A percentile compares a stretch with the other conserved stretches of the same genome.
These are phyloP conservation scores for Zygaena filipendulae DNA, from an alignment of 2,888 invertebrate species.

Conservation along the genomic window DNA sequence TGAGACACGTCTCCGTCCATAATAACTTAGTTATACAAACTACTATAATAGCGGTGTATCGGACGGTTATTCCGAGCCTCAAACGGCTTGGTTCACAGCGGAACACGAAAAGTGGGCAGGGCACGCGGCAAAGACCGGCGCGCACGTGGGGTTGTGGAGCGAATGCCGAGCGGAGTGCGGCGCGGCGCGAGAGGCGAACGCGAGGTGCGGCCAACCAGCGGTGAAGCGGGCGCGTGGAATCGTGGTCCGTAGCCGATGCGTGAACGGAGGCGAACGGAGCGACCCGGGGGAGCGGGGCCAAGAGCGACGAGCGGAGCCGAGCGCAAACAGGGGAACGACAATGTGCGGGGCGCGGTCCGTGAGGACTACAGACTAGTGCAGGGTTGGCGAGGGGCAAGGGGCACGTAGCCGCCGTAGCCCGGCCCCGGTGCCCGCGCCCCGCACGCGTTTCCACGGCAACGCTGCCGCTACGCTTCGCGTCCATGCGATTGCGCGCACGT, in stretches of 20 bases:
- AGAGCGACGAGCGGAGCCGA: slow-evolving; percentile 19
- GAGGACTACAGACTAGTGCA: slow-evolving; percentile 2
- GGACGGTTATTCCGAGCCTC: slow-evolving; percentile 21
- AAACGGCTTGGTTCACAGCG: slow-evolving; percentile 23
- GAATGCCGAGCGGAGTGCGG: slow-evolving; percentile 25
- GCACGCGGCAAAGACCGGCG: slow-evolving; percentile 33
- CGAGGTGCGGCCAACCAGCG: slow-evolving; percentile 1
- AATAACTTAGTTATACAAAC: slow-evolving; percentile 15
- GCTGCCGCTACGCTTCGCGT: slow-evolving; percentile 16
- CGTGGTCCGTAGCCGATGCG: slow-evolving; percentile 4
- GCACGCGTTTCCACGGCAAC: slow-evolving; percentile 22
- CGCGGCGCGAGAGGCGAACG: slow-evolving; percentile 16
- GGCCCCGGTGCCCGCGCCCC: slow-evolving; percentile 18
- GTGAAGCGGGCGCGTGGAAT: slow-evolving; percentile 1
- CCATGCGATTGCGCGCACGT: slow-evolving; percentile 18
- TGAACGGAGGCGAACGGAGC: slow-evolving; percentile 16
- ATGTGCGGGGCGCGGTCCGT: slow-evolving; percentile 2
- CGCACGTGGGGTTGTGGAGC: not conserved
- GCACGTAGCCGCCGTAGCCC: slow-evolving; percentile 10
- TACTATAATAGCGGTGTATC: slow-evolving; percentile 13
- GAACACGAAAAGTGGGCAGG: slow-evolving; percentile 23
- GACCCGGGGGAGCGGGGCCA: slow-evolving; percentile 2
- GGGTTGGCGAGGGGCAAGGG: slow-evolving; percentile 4
- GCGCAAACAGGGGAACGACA: slow-evolving; percentile 18
- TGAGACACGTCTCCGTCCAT: slow-evolving; percentile 55